Evolutionary conservation across 2,888 invertebrate species (phyloP).

Genomic region (Eupithecia exiguata): DNA sequence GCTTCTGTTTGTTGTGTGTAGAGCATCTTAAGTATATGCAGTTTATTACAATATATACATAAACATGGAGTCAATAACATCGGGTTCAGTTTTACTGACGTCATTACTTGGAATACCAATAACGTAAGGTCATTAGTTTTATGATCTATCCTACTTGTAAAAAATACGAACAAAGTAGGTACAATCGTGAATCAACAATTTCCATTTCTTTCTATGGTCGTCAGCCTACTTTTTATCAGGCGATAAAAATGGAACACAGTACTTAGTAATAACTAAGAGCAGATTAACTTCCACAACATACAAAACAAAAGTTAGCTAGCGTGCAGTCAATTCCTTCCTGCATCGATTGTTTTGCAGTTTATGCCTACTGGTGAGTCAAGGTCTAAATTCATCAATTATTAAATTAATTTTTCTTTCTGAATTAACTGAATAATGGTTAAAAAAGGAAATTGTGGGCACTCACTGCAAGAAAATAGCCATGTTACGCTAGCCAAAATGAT

Average conservation of each 20-base stretch:
- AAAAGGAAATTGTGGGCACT: not conserved
- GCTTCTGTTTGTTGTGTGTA: not conserved
- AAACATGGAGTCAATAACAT: conserved; percentile 44
- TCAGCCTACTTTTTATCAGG: not conserved
- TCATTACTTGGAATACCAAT: conserved; percentile 49
- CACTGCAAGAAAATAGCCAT: not conserved
- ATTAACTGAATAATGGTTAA: not conserved
- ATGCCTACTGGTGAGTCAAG: not conserved
- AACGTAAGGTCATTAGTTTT: conserved; percentile 27
- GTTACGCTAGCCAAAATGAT: not conserved
- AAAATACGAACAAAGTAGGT: conserved; percentile 5
- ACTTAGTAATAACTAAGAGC: not conserved
- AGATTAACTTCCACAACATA: not conserved
- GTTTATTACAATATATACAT: conserved; percentile 47
- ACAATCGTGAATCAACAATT: not conserved
- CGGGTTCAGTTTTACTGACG: conserved; percentile 55
- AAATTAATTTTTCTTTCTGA: not conserved
- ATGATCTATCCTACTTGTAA: conserved; percentile 3
- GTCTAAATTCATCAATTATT: too few species aligned
- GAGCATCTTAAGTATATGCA: conserved; percentile 14
- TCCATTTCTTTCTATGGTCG: not conserved
- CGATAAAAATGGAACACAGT: not conserved
- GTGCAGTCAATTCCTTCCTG: not conserved
- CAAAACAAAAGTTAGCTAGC: not conserved
- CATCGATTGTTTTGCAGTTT: not conserved